Evolutionary conservation across 2,888 invertebrate species (phyloP).

Genomic region (Spilarctia lutea): DNA sequence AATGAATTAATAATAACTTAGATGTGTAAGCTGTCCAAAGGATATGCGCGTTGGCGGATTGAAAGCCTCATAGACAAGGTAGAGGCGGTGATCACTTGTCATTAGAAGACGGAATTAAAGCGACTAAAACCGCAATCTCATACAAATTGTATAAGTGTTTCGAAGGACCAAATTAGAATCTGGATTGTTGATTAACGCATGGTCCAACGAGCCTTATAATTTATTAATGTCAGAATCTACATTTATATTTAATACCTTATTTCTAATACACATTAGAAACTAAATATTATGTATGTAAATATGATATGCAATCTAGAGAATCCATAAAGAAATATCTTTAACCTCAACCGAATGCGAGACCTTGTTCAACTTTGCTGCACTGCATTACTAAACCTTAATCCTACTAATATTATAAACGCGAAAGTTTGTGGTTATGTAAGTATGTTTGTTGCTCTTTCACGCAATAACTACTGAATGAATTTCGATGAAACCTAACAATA

Average conservation of each 20-base stretch:
- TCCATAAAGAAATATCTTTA: too few relatives aligned
- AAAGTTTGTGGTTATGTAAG: too few relatives aligned
- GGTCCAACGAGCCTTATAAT: not conserved
- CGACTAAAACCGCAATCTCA: not conserved
- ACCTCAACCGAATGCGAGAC: too few relatives aligned
- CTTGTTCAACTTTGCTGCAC: too few relatives aligned
- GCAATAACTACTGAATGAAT: too few relatives aligned
- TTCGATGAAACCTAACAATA: too few relatives aligned
- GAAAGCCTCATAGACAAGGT: not conserved
- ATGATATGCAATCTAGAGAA: too few relatives aligned
- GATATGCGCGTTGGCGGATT: not conserved
- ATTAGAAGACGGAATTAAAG: not conserved
- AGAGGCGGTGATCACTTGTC: conserved; percentile 1
- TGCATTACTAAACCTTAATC: too few relatives aligned
- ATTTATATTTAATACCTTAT: not conserved
- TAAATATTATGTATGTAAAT: too few relatives aligned
- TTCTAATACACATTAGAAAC: not conserved
- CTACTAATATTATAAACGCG: too few relatives aligned
- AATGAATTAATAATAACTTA: not conserved
- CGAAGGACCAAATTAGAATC: not conserved
- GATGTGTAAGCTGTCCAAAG: not conserved
- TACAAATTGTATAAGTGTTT: not conserved
- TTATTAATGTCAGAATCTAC: not conserved
- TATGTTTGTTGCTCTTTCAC: too few relatives aligned
- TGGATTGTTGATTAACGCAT: not conserved